phyloP scores from a whole-genome alignment of 2,797 vertebrate genomes.

The Diglossa cyanea region DNA sequence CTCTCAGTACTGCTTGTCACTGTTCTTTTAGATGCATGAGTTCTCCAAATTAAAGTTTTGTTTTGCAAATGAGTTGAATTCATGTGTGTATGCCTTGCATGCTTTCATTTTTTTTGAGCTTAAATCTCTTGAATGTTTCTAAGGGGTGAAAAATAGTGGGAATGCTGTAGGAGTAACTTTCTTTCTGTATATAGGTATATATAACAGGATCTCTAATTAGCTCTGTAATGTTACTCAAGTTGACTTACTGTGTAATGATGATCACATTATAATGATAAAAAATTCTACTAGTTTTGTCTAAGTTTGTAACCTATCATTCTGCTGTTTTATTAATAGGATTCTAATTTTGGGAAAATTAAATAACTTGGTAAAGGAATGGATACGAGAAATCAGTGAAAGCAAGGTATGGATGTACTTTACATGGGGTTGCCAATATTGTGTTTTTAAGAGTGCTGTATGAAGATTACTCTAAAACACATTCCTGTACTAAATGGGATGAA shows the following conservation, averaged over 20 bases:
- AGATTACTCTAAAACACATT: neutral
- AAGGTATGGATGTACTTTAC: conserved; percentile 77
- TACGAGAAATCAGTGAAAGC: conserved; percentile 85
- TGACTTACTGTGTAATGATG: neutral
- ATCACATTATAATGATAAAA: neutral
- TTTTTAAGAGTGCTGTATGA: neutral
- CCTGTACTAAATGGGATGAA: neutral
- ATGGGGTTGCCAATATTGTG: neutral
- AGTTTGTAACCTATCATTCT: neutral
- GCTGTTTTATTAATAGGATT: conserved; percentile 79
- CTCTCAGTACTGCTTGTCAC: neutral
- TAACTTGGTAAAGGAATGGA: conserved; percentile 88
- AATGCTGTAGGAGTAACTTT: neutral
- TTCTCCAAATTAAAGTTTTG: neutral
- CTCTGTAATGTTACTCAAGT: neutral
- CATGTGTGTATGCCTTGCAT: neutral
- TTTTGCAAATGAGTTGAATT: neutral
- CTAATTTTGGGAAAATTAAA: conserved; percentile 88
- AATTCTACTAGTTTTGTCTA: neutral
- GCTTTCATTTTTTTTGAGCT: neutral
- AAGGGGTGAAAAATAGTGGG: neutral
- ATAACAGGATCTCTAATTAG: neutral
- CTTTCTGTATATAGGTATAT: accelerated
- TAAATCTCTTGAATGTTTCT: neutral
- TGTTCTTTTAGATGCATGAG: neutral